Percentiles rank a stretch among this genome's conserved stretches.
Conservation (phyloP, 2,113 vertebrate genomes). For the Chlorodrepanis virens region DNA sequence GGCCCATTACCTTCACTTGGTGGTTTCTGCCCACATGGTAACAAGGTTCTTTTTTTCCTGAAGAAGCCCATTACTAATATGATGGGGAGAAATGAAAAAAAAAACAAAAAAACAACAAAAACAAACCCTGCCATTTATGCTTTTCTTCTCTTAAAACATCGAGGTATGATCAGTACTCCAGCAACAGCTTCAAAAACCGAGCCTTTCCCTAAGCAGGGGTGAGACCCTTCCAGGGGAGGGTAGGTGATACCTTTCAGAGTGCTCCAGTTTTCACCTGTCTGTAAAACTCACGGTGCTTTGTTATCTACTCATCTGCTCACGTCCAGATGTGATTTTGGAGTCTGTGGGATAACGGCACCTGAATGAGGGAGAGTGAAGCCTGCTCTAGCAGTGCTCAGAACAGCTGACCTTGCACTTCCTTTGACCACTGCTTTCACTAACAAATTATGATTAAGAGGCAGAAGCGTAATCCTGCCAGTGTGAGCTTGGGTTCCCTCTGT, state of each 20-base stretch:
- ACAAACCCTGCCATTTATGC: not conserved
- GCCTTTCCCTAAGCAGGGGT: not conserved
- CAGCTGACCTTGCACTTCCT: constrained; percentile 9
- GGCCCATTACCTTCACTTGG: not conserved
- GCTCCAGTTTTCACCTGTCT: not conserved
- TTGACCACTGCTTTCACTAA: constrained; percentile 46
- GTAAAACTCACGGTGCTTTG: not conserved
- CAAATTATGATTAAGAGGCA: constrained; percentile 40
- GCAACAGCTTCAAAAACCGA: not conserved
- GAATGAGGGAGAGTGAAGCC: not conserved
- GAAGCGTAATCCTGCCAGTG: not conserved
- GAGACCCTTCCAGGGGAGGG: not conserved
- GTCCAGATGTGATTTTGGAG: not conserved
- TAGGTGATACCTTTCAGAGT: not conserved
- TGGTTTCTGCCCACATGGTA: not conserved
- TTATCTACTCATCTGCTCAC: not conserved
- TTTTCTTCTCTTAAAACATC: not conserved
- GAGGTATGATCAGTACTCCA: not conserved
- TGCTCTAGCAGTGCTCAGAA: not conserved
- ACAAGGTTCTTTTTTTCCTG: not conserved
- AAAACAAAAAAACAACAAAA: not conserved
- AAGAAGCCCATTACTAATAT: not conserved
- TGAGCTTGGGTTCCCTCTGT: not conserved
- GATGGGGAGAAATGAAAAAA: not conserved
- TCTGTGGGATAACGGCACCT: not conserved